A percentile compares a stretch with the other conserved stretches of the same genome.
Evolutionary conservation across 2,113 vertebrate species (phyloP).

Genomic region (Hypanus sabinus): DNA sequence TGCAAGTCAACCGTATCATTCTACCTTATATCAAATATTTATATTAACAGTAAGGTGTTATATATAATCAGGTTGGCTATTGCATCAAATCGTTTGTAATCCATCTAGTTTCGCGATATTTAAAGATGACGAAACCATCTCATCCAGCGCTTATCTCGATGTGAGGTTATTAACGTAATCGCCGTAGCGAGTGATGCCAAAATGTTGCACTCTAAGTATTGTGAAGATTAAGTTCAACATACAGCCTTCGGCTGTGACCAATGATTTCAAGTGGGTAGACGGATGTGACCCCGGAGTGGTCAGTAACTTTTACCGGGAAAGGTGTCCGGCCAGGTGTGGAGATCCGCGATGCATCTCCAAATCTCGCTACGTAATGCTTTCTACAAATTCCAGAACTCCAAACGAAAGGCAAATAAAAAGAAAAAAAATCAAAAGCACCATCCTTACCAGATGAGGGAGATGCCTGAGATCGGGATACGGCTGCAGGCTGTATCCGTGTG

Average conservation of each 20-base stretch:
- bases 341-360: no score
- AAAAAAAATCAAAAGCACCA: not conserved
- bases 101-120: not conserved
- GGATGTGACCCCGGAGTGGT: not conserved
- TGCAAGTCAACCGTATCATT: not conserved
- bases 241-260: not conserved
- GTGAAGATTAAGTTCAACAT: not conserved
- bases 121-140: not conserved
- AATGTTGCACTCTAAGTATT: not conserved
- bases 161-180: not conserved
- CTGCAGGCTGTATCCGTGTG: constrained; percentile 31
- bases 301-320: not conserved
- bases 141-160: not conserved
- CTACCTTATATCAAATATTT: not conserved
- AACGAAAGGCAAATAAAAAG: not conserved
- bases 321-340: not conserved
- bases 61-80: not conserved
- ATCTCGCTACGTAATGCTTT: no score
- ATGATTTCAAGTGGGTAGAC: no score
- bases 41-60: no score
- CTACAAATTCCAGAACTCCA: not conserved
- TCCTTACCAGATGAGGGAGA: constrained; percentile 18
- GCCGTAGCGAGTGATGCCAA: not conserved
- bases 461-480: constrained; percentile 28
- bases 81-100: not conserved